Conservation (phyloP, 2,797 vertebrate species). For the Choloepus didactylus region DNA sequence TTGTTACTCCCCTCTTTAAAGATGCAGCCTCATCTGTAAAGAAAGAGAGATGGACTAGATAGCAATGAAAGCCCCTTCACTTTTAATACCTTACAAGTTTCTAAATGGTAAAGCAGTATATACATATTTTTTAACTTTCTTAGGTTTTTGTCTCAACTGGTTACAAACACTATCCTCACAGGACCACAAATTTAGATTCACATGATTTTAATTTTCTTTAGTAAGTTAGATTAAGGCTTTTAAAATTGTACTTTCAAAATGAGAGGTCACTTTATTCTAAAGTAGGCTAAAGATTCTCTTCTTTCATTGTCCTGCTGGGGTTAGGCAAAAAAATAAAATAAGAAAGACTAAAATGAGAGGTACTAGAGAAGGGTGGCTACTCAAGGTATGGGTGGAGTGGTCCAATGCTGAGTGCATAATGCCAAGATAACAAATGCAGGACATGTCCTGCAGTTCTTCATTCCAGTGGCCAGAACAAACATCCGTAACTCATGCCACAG, state of each 20-base stretch:
- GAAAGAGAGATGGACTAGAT: neutral
- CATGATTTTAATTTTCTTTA: slow-evolving; percentile 13
- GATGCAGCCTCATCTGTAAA: neutral
- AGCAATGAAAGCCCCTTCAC: neutral
- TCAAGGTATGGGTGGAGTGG: neutral
- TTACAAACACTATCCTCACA: slow-evolving; percentile 23
- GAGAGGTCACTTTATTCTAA: neutral
- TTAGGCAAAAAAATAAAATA: neutral
- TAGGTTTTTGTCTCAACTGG: neutral
- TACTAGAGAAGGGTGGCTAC: neutral
- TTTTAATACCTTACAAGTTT: neutral
- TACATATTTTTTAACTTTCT: neutral
- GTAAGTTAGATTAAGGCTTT: neutral
- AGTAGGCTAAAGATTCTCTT: neutral
- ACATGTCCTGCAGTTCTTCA: neutral
- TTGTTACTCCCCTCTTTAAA: neutral
- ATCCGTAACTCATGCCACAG: neutral
- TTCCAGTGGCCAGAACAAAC: neutral
- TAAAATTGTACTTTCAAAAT: neutral
- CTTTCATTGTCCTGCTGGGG: neutral
- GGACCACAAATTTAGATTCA: slow-evolving; percentile 12
- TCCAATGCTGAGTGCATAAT: neutral
- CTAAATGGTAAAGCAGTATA: neutral
- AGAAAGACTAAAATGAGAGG: neutral
- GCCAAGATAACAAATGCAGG: slow-evolving; percentile 1